Percentiles rank a stretch among this genome's conserved stretches.
Conservation (phyloP, 23 tunicate species). For the Clavelina lepadiformis region DNA sequence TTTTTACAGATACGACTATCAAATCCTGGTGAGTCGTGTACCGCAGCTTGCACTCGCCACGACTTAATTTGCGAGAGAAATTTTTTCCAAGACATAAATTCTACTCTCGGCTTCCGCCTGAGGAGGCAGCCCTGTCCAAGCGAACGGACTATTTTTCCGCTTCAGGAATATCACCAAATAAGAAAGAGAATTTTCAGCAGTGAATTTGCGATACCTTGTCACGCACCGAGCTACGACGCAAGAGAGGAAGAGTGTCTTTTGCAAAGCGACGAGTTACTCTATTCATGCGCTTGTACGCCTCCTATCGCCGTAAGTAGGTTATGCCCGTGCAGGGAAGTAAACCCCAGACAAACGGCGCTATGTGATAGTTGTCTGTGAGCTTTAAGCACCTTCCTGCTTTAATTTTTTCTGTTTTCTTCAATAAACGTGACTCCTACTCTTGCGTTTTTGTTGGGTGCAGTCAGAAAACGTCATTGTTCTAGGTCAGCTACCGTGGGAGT, state of each 20-base stretch:
- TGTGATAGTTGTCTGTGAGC: too few relatives aligned
- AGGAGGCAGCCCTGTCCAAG: constrained; percentile 17
- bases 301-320: constrained; percentile 32
- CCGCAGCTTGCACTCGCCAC: constrained; percentile 57
- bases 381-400: too few relatives aligned
- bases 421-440: too few relatives aligned
- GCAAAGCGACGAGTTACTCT: constrained; percentile 61
- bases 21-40: constrained; percentile 50
- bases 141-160: neutral
- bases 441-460: too few relatives aligned
- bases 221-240: constrained; percentile 50
- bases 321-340: constrained; percentile 72
- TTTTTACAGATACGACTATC: constrained; percentile 35
- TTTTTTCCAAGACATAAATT: constrained; percentile 47
- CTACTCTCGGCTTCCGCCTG: constrained; percentile 2
- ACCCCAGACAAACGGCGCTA: constrained; percentile 45
- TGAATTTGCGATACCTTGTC: constrained; percentile 34
- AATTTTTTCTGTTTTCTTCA: too few relatives aligned
- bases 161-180: constrained; percentile 7
- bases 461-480: too few relatives aligned
- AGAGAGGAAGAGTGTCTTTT: constrained; percentile 24
- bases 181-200: neutral
- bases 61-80: constrained; percentile 74
- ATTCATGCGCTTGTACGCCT: constrained; percentile 74
- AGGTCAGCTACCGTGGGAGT: too few relatives aligned